These are phyloP conservation scores for Heterotis niloticus DNA, from an alignment of 2,113 vertebrate genomes.

Conservation along the genomic window DNA sequence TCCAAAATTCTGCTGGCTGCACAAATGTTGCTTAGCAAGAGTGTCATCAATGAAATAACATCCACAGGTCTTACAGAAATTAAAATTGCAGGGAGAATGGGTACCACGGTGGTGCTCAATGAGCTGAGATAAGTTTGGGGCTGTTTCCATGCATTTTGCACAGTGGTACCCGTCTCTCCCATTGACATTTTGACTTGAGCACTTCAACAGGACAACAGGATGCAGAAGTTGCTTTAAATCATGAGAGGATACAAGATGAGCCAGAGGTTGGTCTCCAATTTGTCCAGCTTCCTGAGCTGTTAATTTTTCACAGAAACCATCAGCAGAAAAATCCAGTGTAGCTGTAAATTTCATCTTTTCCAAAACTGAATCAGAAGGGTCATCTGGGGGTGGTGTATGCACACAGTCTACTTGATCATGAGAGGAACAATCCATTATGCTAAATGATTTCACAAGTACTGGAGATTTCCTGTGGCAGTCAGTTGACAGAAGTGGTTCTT, in stretches of 20 bases:
- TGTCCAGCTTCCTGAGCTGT: neutral
- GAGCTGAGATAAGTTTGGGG: conserved; percentile 44
- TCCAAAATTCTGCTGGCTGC: conserved; percentile 22
- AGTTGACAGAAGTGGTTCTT: conserved; percentile 22
- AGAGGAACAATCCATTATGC: neutral
- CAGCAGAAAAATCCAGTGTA: neutral
- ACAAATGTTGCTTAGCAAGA: conserved; percentile 43
- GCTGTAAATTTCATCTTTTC: neutral
- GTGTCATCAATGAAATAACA: conserved; percentile 44
- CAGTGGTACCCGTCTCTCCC: conserved; percentile 44
- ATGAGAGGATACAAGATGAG: conserved; percentile 34
- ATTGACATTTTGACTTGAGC: conserved; percentile 30
- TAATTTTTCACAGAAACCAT: neutral
- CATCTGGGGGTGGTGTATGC: neutral
- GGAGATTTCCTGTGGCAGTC: conserved; percentile 40
- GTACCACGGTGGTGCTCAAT: conserved; percentile 58
- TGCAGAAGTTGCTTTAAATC: conserved; percentile 51
- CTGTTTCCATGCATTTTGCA: conserved; percentile 45
- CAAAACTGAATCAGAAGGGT: neutral
- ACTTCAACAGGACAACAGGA: conserved; percentile 59
- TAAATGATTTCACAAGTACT: conserved; percentile 36
- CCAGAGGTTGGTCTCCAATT: neutral
- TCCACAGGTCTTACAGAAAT: conserved; percentile 52
- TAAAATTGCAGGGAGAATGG: conserved; percentile 45
- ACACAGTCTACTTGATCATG: neutral